phyloP scores from a whole-genome alignment of 2,888 invertebrate species.

The Aspidapion aeneum region DNA sequence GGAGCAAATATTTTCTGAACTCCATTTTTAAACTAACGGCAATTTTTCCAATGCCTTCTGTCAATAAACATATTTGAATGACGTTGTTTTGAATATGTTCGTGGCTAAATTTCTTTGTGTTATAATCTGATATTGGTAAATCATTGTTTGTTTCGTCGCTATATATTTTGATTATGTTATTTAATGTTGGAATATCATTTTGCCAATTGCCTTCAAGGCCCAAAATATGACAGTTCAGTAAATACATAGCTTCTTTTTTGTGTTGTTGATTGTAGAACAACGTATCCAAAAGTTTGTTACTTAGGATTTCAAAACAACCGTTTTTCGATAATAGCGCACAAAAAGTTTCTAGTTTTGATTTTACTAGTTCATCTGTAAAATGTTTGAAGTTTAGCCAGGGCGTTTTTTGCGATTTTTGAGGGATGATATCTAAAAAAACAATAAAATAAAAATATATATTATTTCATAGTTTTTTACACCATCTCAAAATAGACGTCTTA shows the following conservation, averaged over 20 bases:
- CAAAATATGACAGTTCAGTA: conserved; percentile 52
- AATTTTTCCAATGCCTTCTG: conserved; percentile 67
- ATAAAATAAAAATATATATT: conserved; percentile 7
- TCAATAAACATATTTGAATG: conserved; percentile 61
- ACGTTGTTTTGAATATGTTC: conserved; percentile 58
- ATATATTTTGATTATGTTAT: conserved; percentile 42
- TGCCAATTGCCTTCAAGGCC: conserved; percentile 16
- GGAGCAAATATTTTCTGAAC: conserved; percentile 61
- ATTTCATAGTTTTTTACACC: no score
- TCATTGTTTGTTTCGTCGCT: conserved; percentile 41
- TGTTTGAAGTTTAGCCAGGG: conserved; percentile 66
- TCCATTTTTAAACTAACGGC: conserved; percentile 52
- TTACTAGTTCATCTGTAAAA: conserved; percentile 50
- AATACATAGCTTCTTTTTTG: conserved; percentile 58
- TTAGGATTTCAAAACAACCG: conserved; percentile 54
- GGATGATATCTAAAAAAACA: conserved; percentile 43
- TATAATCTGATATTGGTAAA: conserved; percentile 3
- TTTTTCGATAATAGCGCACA: conserved; percentile 54
- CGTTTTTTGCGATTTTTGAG: conserved; percentile 41
- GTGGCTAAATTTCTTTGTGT: conserved; percentile 32
- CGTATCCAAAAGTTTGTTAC: conserved; percentile 60
- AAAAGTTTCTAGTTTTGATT: conserved; percentile 52
- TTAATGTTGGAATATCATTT: conserved; percentile 24
- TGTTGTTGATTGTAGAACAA: conserved; percentile 52
- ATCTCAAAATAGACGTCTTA: no score